Evolutionary conservation across 1,140 invertebrate species (phyloP).

Genomic region (Tetramorium simillimum): DNA sequence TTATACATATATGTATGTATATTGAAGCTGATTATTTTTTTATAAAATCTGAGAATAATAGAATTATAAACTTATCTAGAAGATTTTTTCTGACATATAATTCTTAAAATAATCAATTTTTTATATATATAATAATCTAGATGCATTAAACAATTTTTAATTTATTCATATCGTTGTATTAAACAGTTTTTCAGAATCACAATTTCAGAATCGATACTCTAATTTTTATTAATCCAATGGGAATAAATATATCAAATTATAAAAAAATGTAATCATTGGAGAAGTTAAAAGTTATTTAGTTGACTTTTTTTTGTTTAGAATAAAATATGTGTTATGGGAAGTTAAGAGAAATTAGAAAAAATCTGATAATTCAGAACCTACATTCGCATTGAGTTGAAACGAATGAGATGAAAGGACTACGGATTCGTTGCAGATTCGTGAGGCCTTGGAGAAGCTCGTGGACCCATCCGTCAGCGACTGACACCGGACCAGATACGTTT

Average conservation of each 20-base stretch:
- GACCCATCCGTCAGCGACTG: constrained; percentile 82
- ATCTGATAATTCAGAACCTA: neutral
- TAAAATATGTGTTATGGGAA: neutral
- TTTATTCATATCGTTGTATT: neutral
- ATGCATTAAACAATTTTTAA: neutral
- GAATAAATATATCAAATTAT: neutral
- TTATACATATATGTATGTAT: neutral
- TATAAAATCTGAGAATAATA: neutral
- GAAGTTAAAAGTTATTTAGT: neutral
- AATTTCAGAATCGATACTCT: neutral
- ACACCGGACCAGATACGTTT: constrained; percentile 80
- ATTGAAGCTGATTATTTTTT: neutral
- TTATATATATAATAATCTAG: neutral
- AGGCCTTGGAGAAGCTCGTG: constrained; percentile 72
- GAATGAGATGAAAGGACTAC: constrained; percentile 19
- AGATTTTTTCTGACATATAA: neutral
- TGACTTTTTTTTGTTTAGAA: neutral
- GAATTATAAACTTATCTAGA: neutral
- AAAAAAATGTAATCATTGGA: neutral
- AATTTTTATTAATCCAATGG: neutral
- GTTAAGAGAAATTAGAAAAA: constrained; percentile 3
- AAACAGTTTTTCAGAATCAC: neutral
- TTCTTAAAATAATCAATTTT: neutral
- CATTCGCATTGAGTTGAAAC: constrained; percentile 10
- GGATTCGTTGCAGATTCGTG: constrained; percentile 68